A percentile compares a stretch with the other conserved stretches of the same genome.
Evolutionary conservation across 2,797 vertebrate species (phyloP).

Genomic region (Spondyliosoma cantharus): DNA sequence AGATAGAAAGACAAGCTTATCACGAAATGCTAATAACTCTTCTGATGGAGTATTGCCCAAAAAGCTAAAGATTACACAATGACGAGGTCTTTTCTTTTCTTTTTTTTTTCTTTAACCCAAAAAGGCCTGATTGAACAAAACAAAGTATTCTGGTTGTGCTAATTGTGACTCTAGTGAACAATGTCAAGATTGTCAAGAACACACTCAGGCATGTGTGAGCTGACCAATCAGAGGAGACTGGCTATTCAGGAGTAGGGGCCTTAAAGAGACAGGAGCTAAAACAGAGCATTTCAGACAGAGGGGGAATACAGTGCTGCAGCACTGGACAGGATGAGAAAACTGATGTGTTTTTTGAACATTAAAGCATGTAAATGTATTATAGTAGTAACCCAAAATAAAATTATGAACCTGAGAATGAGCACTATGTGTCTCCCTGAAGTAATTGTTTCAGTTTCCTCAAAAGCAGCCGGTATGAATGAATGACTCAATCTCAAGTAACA

Average conservation of each 20-base stretch:
- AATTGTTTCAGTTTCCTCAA: conserved; percentile 27
- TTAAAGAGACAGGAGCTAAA: no score
- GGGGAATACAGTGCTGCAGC: no score
- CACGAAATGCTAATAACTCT: conserved; percentile 39
- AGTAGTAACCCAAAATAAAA: no score
- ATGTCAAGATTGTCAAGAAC: conserved; percentile 11
- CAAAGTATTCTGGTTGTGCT: conserved; percentile 32
- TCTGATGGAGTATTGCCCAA: conserved; percentile 28
- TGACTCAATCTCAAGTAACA: conserved; percentile 37
- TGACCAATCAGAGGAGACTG: no score
- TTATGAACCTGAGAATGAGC: no score
- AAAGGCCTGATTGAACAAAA: conserved; percentile 30
- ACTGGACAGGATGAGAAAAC: no score
- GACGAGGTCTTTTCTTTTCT: conserved; percentile 45
- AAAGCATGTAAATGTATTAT: no score
- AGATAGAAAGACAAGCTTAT: conserved; percentile 30
- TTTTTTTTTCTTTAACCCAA: conserved; percentile 41
- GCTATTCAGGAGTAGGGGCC: no score
- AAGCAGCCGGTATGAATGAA: conserved; percentile 23
- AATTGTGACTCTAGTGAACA: conserved; percentile 20
- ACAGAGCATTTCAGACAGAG: no score
- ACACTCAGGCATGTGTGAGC: no score
- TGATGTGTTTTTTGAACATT: no score
- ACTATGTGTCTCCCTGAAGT: neutral
- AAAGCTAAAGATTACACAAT: conserved; percentile 38